Evolutionary conservation across 1,140 invertebrate genomes (phyloP).

Genomic region (Pseudomyrmex pallidus): DNA sequence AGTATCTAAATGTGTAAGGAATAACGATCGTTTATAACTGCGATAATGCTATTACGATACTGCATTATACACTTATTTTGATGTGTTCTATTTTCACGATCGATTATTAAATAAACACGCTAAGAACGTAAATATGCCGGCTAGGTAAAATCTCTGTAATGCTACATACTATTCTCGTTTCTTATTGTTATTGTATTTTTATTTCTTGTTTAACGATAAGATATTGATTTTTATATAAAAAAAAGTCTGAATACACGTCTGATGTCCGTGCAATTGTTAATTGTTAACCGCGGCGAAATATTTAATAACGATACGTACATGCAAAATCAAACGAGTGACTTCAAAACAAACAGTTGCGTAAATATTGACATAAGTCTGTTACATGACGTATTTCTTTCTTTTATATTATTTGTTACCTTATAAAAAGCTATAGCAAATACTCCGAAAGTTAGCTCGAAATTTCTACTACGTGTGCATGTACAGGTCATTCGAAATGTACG

Average conservation of each 20-base stretch:
- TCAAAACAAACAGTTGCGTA: too few species aligned
- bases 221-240: too few species aligned
- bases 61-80: neutral
- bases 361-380: neutral
- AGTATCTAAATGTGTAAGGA: neutral
- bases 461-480: neutral
- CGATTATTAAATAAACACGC: neutral
- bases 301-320: too few species aligned
- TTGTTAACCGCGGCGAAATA: too few species aligned
- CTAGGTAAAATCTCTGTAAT: too few species aligned
- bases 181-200: too few species aligned
- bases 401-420: neutral
- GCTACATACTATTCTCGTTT: too few species aligned
- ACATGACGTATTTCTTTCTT: neutral
- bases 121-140: neutral
- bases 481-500: constrained; percentile 19
- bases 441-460: constrained; percentile 29
- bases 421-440: neutral
- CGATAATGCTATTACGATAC: neutral
- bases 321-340: too few species aligned
- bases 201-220: too few species aligned
- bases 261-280: too few species aligned
- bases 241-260: too few species aligned
- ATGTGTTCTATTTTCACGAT: neutral
- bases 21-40: neutral